These are phyloP conservation scores for Cataglyphis altisquamis DNA, from an alignment of 2,888 invertebrate genomes.

Conservation along the genomic window DNA sequence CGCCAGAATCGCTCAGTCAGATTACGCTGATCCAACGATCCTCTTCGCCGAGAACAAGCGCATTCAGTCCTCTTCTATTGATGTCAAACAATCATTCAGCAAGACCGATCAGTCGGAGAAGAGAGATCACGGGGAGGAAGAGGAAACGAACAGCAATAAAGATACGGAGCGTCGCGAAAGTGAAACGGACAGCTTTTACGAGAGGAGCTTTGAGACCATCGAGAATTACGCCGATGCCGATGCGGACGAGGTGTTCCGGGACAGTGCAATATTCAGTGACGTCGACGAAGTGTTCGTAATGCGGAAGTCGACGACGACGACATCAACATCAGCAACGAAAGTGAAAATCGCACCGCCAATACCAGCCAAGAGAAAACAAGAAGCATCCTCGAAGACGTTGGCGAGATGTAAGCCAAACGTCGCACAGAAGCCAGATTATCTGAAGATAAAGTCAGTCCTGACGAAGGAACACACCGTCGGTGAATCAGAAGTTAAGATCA, in stretches of 20 bases:
- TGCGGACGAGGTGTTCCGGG: slow-evolving; percentile 90
- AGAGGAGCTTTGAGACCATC: slow-evolving; percentile 91
- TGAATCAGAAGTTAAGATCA: slow-evolving; percentile 42
- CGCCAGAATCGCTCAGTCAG: slow-evolving; percentile 95
- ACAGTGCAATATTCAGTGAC: slow-evolving; percentile 94
- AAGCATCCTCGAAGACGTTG: slow-evolving; percentile 21
- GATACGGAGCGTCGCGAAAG: slow-evolving; percentile 76
- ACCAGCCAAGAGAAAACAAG: slow-evolving; percentile 76
- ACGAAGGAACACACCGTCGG: slow-evolving; percentile 25
- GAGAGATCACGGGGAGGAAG: slow-evolving; percentile 50
- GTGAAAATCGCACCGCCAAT: slow-evolving; percentile 80
- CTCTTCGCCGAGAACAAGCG: slow-evolving; percentile 87
- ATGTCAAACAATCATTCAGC: slow-evolving; percentile 14
- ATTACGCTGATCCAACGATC: slow-evolving; percentile 94
- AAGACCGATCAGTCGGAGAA: slow-evolving; percentile 24
- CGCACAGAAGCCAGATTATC: slow-evolving; percentile 80
- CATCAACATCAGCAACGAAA: slow-evolving; percentile 19
- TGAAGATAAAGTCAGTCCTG: slow-evolving; percentile 71
- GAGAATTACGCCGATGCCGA: slow-evolving; percentile 91
- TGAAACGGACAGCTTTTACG: slow-evolving; percentile 91
- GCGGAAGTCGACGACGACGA: slow-evolving; percentile 52
- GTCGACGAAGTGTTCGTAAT: slow-evolving; percentile 87
- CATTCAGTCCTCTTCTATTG: slow-evolving; percentile 40
- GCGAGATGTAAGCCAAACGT: slow-evolving; percentile 75
- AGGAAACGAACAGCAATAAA: slow-evolving; percentile 33